phyloP scores from a whole-genome alignment of 2,888 invertebrate species.

The Cryptocheilus praepositus region DNA sequence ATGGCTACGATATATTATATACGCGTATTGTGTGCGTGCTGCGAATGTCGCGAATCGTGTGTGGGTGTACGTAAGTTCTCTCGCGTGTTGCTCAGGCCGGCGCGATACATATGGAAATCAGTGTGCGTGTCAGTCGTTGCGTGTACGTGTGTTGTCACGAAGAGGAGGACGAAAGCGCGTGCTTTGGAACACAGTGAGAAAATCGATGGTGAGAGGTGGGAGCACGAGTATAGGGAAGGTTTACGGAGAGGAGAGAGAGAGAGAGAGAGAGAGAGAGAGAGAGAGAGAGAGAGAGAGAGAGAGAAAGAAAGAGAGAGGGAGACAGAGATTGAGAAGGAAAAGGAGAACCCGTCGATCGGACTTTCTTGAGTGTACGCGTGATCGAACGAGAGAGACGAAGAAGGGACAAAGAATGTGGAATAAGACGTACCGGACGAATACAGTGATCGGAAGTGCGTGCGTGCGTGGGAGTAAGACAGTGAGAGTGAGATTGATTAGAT shows the following conservation, averaged over 20 bases:
- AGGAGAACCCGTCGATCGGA: too few relatives aligned
- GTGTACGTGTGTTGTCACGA: constrained; percentile 7
- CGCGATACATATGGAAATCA: too few relatives aligned
- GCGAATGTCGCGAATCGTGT: constrained; percentile 13
- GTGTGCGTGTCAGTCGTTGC: not conserved
- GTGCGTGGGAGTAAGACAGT: constrained; percentile 4
- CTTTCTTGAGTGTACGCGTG: not conserved
- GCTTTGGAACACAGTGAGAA: constrained; percentile 18
- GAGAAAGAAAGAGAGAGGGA: constrained; percentile 2
- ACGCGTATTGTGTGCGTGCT: constrained; percentile 40
- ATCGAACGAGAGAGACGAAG: constrained; percentile 10
- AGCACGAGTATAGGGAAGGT: not conserved
- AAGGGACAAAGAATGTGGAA: too few relatives aligned
- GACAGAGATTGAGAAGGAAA: not conserved
- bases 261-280: not conserved
- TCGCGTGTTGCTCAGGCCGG: too few relatives aligned
- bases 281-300: constrained; percentile 6
- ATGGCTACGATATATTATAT: constrained; percentile 43
- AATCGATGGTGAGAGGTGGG: constrained; percentile 42
- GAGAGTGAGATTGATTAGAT: constrained; percentile 48
- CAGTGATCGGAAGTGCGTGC: not conserved
- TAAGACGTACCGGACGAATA: constrained; percentile 1
- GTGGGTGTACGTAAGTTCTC: constrained; percentile 22
- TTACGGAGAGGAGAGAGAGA: constrained; percentile 6
- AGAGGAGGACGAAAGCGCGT: not conserved